Evolutionary conservation across 1,140 invertebrate species (phyloP), one percentile per base, ranked within the genome.

Genomic region (Olivierus martensii): DNA sequence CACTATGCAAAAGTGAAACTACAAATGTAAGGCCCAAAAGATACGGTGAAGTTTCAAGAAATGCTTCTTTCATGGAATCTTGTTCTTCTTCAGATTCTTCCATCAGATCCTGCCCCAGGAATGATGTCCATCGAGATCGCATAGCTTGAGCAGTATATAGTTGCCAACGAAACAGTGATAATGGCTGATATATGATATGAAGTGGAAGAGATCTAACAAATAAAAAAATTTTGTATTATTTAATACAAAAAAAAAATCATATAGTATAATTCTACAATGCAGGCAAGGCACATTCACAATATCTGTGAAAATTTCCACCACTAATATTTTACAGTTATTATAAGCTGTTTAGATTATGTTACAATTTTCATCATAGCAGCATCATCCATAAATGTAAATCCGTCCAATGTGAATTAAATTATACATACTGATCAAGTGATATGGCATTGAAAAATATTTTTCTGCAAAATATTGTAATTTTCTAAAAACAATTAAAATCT

Each of bases 91-190:
- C 88, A 56, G 63, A 65, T 45, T 83, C 79, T 56, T 89, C 66
- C 57, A 64, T 60, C 22, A 78, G 69, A 46, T 81, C 81, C 17
- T 69, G 64, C 28, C 73, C 74, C 19, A 79, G 56, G 61, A 76
- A 63, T 19, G 72, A 71, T 58, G 67, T 65, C 73, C 73, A 77
- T 53, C 71, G 70, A 59, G 66, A 73, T 55, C 83, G 77, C 84
- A 93, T 91, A 15, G 82, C 78, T 71, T 98, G 94, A 9, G 92
- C 89, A 37, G 75, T 72, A 70, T 97, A 99, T 53, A 99, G 68
- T 71, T 99, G 95, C 91, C 92, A 99, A 67, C 91, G 93, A 66
- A 98, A 92, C 58, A 99, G 75, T 51, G 88, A 89, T 22, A 99
- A 67, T 3, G 95, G 95, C 65, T 91, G 84, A 69, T 82, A 95